These are phyloP conservation scores for Mesocricetus auratus DNA, from an alignment of 2,113 vertebrate species.

Conservation along the genomic window DNA sequence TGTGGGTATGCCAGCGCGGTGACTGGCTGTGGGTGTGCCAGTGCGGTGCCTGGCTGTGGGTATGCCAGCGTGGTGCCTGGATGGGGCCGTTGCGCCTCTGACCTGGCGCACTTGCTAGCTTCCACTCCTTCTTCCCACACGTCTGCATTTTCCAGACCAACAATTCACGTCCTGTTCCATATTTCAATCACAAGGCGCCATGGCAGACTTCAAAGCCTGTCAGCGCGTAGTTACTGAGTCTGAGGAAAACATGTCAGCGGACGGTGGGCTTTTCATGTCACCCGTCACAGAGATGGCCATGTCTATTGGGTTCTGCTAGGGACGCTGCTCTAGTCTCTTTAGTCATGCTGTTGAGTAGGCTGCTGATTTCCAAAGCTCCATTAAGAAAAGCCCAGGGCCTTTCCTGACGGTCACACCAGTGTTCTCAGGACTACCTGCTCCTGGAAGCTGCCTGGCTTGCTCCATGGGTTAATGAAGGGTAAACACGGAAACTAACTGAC, in stretches of 20 bases:
- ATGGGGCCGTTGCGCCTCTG: fast-evolving
- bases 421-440: neutral
- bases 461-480: constrained; percentile 59
- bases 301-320: constrained; percentile 39
- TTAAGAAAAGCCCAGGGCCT: neutral
- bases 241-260: constrained; percentile 66
- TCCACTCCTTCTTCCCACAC: neutral
- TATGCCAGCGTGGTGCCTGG: neutral
- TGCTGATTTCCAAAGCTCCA: constrained; percentile 55
- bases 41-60: neutral
- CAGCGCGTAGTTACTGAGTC: constrained; percentile 37
- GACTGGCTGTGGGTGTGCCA: too few relatives aligned
- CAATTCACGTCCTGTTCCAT: constrained; percentile 42
- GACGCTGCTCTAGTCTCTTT: neutral
- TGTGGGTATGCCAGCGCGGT: too few relatives aligned
- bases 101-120: fast-evolving
- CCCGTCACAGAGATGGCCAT: constrained; percentile 62
- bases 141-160: constrained; percentile 18
- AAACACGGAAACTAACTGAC: constrained; percentile 68
- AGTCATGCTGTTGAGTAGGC: neutral
- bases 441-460: neutral
- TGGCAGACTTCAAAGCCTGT: constrained; percentile 72
- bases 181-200: constrained; percentile 67
- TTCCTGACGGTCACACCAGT: neutral
- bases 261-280: neutral